Evolutionary conservation across 2,888 invertebrate genomes (phyloP).

Genomic region (Aporophyla lueneburgensis): DNA sequence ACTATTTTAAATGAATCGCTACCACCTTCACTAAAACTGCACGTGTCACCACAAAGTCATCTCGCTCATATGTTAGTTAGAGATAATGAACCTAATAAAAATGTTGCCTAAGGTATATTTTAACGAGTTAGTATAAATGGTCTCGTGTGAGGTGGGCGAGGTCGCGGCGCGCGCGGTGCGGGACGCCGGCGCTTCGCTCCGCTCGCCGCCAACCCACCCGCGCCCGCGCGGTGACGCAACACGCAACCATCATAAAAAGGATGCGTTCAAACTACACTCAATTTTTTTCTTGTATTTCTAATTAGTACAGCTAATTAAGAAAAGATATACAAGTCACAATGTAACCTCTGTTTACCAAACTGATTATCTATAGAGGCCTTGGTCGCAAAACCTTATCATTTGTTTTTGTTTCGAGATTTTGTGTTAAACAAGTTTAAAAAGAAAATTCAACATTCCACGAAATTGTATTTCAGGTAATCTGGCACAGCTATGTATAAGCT

Average conservation of each 20-base stretch:
- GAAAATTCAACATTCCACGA: conserved; percentile 30
- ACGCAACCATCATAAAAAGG: conserved; percentile 57
- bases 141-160: conserved; percentile 78
- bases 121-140: conserved; percentile 65
- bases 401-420: conserved; percentile 34
- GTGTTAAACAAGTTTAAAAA: conserved; percentile 35
- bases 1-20: neutral
- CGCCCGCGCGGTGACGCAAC: conserved; percentile 76
- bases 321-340: conserved; percentile 10
- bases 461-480: conserved; percentile 47
- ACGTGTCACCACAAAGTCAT: conserved; percentile 38
- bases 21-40: neutral
- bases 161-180: conserved; percentile 64
- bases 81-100: conserved; percentile 47
- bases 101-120: conserved; percentile 40
- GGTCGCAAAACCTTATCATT: conserved; percentile 46
- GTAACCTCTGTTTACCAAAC: conserved; percentile 29
- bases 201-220: conserved; percentile 52
- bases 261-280: conserved; percentile 40
- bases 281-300: conserved; percentile 8
- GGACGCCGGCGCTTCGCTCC: conserved; percentile 59
- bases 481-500: conserved; percentile 35
- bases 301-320: conserved; percentile 21
- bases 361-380: conserved; percentile 41
- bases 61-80: conserved; percentile 7